These are phyloP conservation scores for Thaumetopoea pityocampa DNA, from an alignment of 1,140 invertebrate species.

Conservation along the genomic window DNA sequence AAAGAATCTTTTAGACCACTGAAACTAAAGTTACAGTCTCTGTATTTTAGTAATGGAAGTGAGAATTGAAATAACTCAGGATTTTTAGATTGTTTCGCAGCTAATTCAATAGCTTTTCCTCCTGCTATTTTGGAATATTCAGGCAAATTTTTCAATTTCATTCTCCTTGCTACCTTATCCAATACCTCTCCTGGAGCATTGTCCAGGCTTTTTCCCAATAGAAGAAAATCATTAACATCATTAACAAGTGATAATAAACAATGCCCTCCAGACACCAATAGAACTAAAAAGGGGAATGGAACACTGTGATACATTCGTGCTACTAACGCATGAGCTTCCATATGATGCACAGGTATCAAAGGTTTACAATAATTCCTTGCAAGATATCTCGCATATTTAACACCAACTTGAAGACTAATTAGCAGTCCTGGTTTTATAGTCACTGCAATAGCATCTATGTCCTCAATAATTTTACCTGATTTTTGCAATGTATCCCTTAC, in stretches of 20 bases:
- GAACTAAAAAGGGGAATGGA: conserved; percentile 91
- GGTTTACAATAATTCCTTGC: conserved; percentile 84
- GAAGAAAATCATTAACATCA: conserved; percentile 84
- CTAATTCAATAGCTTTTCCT: conserved; percentile 89
- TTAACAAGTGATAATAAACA: conserved; percentile 88
- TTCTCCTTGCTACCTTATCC: conserved; percentile 91
- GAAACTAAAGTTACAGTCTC: conserved; percentile 69
- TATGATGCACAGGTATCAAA: conserved; percentile 97
- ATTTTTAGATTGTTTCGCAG: conserved; percentile 83
- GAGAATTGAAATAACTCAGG: conserved; percentile 82
- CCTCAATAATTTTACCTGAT: conserved; percentile 81
- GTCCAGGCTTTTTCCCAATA: conserved; percentile 88
- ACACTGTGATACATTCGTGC: conserved; percentile 82
- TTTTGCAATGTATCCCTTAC: conserved; percentile 82
- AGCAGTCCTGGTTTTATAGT: conserved; percentile 92
- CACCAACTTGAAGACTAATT: conserved; percentile 87
- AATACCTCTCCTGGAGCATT: conserved; percentile 94
- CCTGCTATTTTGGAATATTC: conserved; percentile 86
- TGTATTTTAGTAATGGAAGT: conserved; percentile 76
- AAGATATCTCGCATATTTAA: conserved; percentile 90
- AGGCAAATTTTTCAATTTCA: conserved; percentile 89
- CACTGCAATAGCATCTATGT: conserved; percentile 93
- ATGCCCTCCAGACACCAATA: conserved; percentile 95
- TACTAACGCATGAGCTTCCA: conserved; percentile 98
- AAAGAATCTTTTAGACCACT: conserved; percentile 60